Percentiles rank a stretch among this genome's conserved stretches.
These are phyloP conservation scores for Epirrhoe tristata DNA, from an alignment of 2,888 invertebrate species.

Conservation along the genomic window DNA sequence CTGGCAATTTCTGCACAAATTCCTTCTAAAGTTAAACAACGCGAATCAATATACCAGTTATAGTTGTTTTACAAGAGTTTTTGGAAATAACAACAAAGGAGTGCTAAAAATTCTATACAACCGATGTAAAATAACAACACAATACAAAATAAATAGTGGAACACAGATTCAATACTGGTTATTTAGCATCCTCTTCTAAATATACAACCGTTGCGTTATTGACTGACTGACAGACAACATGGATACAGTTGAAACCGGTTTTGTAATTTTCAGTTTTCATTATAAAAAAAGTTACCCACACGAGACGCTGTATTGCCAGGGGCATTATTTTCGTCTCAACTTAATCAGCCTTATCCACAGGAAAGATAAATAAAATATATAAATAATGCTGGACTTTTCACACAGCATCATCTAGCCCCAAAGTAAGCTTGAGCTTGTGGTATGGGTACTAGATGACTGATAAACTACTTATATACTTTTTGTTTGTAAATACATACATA, in stretches of 20 bases:
- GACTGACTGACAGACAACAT: not conserved
- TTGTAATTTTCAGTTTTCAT: not conserved
- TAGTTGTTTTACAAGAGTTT: not conserved
- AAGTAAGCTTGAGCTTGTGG: no score
- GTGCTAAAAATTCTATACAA: slow-evolving; percentile 40
- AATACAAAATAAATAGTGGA: slow-evolving; percentile 38
- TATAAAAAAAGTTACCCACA: no score
- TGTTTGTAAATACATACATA: no score
- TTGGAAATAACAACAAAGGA: slow-evolving; percentile 5
- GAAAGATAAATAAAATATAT: no score
- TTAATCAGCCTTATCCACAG: no score
- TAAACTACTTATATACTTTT: no score
- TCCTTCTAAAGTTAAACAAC: slow-evolving; percentile 25
- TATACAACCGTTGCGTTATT: not conserved
- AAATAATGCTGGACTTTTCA: no score
- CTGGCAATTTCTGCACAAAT: slow-evolving; percentile 11
- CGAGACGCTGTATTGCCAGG: no score
- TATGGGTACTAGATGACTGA: no score
- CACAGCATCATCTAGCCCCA: no score
- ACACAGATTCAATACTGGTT: slow-evolving; percentile 54
- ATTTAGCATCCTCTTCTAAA: slow-evolving; percentile 48
- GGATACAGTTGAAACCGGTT: not conserved
- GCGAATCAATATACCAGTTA: slow-evolving; percentile 24
- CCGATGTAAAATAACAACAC: slow-evolving; percentile 47
- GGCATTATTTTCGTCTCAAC: no score